phyloP scores from a whole-genome alignment of 2,113 vertebrate genomes.

The Coptodon bakossiorum region DNA sequence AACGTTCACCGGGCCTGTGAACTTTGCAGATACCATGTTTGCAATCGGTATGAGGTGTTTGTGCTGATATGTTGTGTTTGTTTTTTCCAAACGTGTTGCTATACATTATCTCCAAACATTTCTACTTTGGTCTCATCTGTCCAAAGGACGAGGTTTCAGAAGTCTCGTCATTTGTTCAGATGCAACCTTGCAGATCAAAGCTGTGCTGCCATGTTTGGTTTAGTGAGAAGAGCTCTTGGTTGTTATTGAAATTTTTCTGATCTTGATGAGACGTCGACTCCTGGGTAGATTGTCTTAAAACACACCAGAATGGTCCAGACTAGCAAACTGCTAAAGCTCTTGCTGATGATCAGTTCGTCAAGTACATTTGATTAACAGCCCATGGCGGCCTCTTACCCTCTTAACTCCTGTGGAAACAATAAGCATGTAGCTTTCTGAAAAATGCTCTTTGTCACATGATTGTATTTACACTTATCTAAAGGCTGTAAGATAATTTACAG shows the following conservation, averaged over 20 bases:
- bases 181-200: not conserved
- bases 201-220: not conserved
- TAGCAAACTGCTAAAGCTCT: not conserved
- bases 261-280: accelerated
- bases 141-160: not conserved
- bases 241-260: not conserved
- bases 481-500: not conserved
- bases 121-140: not conserved
- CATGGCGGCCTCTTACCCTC: not conserved
- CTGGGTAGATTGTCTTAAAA: not conserved
- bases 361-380: not conserved
- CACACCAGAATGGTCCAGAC: not conserved
- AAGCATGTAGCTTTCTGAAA: not conserved
- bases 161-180: not conserved
- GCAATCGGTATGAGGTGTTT: not conserved
- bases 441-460: not conserved
- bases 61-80: not conserved
- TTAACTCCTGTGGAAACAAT: not conserved
- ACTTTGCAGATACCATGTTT: not conserved
- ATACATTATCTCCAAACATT: not conserved
- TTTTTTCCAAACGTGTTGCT: not conserved
- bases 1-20: not conserved
- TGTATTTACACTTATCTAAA: not conserved
- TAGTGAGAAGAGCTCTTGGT: not conserved
- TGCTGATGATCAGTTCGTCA: not conserved